A percentile compares a stretch with the other conserved stretches of the same genome.
phyloP scores from a whole-genome alignment of 2,888 invertebrate genomes.

The Minunthozetes semirufus region DNA sequence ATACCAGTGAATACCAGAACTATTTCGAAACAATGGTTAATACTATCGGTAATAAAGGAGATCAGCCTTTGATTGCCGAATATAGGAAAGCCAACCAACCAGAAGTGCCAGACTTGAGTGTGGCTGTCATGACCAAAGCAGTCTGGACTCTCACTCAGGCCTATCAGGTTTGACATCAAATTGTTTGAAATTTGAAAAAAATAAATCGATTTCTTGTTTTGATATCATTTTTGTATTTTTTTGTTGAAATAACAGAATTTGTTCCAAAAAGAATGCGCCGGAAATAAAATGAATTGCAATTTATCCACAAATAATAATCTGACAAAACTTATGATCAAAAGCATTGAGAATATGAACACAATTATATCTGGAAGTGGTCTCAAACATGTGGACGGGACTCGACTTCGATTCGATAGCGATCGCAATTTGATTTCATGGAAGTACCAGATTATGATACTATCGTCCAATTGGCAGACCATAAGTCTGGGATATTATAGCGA shows the following conservation, averaged over 20 bases:
- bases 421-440: conserved; percentile 35
- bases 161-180: conserved; percentile 3
- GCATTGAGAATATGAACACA: conserved; percentile 12
- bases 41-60: conserved; percentile 6
- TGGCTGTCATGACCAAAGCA: conserved; percentile 39
- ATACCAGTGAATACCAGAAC: conserved; percentile 22
- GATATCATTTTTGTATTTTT: not conserved
- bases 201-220: not conserved
- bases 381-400: conserved; percentile 33
- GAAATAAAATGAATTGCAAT: conserved; percentile 20
- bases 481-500: conserved; percentile 40
- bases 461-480: conserved; percentile 38
- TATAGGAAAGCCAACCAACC: conserved; percentile 15
- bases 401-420: conserved; percentile 37
- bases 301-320: conserved; percentile 5
- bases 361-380: conserved; percentile 26
- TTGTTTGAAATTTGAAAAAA: not conserved
- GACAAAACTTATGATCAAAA: not conserved
- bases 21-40: conserved; percentile 27
- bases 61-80: conserved; percentile 27
- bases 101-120: conserved; percentile 16
- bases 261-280: conserved; percentile 11
- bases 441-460: conserved; percentile 38
- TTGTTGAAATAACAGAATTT: not conserved
- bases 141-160: conserved; percentile 40